Percentiles rank a stretch among this genome's conserved stretches.
phyloP scores from a whole-genome alignment of 2,113 vertebrate species.

The Perccottus glenii region DNA sequence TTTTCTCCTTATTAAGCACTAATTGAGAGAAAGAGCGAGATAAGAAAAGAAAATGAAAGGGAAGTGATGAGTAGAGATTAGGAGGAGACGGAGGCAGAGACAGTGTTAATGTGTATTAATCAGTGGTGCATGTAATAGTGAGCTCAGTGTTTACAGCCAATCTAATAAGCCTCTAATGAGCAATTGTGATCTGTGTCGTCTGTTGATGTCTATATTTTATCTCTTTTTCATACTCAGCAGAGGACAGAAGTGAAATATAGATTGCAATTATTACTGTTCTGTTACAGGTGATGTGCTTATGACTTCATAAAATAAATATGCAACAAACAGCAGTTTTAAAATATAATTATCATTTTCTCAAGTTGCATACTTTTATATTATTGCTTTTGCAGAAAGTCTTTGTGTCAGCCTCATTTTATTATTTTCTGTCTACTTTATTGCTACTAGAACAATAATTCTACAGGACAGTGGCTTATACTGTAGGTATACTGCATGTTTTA shows the following conservation, averaged over 20 bases:
- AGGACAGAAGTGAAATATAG: constrained; percentile 7
- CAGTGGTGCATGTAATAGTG: constrained; percentile 61
- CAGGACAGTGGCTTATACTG: too few relatives aligned
- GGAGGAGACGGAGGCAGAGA: constrained; percentile 20
- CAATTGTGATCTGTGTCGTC: constrained; percentile 53
- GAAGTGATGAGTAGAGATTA: constrained; percentile 41
- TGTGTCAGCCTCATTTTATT: not conserved
- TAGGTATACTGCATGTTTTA: too few relatives aligned
- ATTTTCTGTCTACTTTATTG: not conserved
- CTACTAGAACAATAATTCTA: not conserved
- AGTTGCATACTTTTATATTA: constrained; percentile 3
- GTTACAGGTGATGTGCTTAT: not conserved
- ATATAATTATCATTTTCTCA: constrained; percentile 2
- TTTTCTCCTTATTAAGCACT: constrained; percentile 70
- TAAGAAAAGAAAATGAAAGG: constrained; percentile 66
- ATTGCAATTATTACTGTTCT: constrained; percentile 1
- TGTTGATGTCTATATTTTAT: constrained; percentile 29
- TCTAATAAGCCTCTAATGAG: constrained; percentile 66
- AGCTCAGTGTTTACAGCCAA: constrained; percentile 63
- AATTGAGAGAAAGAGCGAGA: constrained; percentile 64
- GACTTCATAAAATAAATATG: not conserved
- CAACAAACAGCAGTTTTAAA: constrained; percentile 8
- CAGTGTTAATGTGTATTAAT: constrained; percentile 63
- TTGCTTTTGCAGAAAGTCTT: not conserved
- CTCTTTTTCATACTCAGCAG: not conserved